Percentiles rank a stretch among this genome's conserved stretches.
phyloP scores from a whole-genome alignment of 2,113 vertebrate genomes.

The Sphaerodactylus townsendi region DNA sequence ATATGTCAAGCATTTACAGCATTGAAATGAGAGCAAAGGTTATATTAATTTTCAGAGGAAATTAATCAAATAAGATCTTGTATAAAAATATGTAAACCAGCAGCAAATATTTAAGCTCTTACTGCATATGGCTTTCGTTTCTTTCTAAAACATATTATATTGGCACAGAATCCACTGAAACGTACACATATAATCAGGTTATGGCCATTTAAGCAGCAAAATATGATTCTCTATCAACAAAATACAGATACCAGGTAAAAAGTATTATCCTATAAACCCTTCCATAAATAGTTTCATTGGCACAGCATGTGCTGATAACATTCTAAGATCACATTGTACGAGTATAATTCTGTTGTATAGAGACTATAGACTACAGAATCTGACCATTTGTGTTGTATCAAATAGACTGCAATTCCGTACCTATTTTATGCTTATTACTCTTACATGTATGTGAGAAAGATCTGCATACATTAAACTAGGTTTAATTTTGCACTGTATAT shows the following conservation, averaged over 20 bases:
- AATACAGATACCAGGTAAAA: slow-evolving; percentile 14
- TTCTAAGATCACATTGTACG: neutral
- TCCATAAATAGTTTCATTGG: neutral
- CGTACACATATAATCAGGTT: neutral
- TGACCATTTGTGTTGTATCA: neutral
- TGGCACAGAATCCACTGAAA: neutral
- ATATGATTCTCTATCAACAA: slow-evolving; percentile 6
- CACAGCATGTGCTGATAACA: neutral
- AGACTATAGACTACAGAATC: slow-evolving; percentile 5
- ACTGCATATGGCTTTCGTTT: slow-evolving; percentile 6
- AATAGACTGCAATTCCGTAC: neutral
- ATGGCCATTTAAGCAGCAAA: neutral
- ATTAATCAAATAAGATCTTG: slow-evolving; percentile 31
- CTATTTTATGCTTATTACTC: neutral
- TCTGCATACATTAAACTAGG: neutral
- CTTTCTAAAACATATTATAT: neutral
- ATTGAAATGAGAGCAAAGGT: slow-evolving; percentile 48
- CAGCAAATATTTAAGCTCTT: slow-evolving; percentile 34
- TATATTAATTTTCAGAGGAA: slow-evolving; percentile 48
- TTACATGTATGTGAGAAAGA: neutral
- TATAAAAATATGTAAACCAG: slow-evolving; percentile 49
- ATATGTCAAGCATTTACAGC: slow-evolving; percentile 14
- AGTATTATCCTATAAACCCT: slow-evolving; percentile 17
- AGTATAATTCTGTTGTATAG: neutral
- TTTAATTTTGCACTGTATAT: neutral